Percentiles rank a stretch among this genome's conserved stretches.
Evolutionary conservation across 2,888 invertebrate genomes (phyloP).

Genomic region (Leucozona laternaria): DNA sequence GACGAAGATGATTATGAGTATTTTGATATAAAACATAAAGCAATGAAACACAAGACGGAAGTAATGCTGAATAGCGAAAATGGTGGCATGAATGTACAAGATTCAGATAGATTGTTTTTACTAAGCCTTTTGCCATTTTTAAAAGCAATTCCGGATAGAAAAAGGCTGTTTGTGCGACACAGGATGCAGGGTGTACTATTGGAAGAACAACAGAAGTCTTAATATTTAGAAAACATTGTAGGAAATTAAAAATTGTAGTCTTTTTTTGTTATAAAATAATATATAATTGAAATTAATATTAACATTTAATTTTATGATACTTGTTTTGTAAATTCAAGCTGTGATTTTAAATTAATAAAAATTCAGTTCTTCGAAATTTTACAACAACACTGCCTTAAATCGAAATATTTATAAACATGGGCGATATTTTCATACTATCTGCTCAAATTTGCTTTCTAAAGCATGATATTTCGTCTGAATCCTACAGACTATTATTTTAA

Average conservation of each 20-base stretch:
- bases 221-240: neutral
- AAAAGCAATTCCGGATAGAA: neutral
- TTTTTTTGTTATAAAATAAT: too few relatives aligned
- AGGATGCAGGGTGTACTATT: neutral
- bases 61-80: neutral
- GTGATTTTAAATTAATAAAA: too few relatives aligned
- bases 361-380: too few relatives aligned
- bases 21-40: neutral
- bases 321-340: too few relatives aligned
- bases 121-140: slow-evolving; percentile 16
- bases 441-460: too few relatives aligned
- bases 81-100: neutral
- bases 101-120: slow-evolving; percentile 20
- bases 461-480: too few relatives aligned
- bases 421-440: too few relatives aligned
- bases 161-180: slow-evolving; percentile 4
- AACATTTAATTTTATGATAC: too few relatives aligned
- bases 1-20: neutral
- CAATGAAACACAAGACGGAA: neutral
- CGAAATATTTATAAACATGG: too few relatives aligned
- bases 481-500: too few relatives aligned
- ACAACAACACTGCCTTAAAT: too few relatives aligned
- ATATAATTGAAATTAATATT: too few relatives aligned
- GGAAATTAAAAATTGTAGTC: neutral
- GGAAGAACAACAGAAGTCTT: neutral